Conservation (phyloP, 2,888 invertebrate species). For the Macrophya annulata region DNA sequence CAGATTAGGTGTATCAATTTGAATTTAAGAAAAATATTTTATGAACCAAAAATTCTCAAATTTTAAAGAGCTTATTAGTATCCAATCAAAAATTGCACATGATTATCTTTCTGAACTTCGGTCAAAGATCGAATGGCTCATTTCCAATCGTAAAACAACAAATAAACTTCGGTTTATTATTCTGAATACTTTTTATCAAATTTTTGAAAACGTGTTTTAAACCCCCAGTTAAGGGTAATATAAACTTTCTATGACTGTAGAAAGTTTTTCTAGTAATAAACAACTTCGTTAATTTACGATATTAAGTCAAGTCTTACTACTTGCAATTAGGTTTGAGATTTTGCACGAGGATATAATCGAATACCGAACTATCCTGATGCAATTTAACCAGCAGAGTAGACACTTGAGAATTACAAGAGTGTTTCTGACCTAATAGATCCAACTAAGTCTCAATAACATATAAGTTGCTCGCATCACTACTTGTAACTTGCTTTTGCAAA, state of each 20-base stretch:
- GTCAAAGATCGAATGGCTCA: neutral
- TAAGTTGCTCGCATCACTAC: neutral
- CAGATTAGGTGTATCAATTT: neutral
- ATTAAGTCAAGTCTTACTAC: neutral
- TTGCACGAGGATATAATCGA: neutral
- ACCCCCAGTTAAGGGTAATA: too few species aligned
- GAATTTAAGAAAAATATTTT: neutral
- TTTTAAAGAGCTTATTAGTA: neutral
- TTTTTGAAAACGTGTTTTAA: too few species aligned
- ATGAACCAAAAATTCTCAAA: neutral
- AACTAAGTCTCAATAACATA: too few species aligned
- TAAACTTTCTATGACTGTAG: neutral
- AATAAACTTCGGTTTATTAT: too few species aligned
- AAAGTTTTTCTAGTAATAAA: neutral
- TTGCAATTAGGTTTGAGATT: neutral
- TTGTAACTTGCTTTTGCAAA: neutral
- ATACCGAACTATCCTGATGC: too few species aligned
- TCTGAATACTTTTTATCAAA: too few species aligned
- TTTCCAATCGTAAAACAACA: too few species aligned
- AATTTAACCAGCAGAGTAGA: too few species aligned
- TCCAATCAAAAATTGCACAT: neutral
- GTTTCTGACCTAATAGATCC: too few species aligned
- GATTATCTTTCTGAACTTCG: neutral
- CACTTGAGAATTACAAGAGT: too few species aligned
- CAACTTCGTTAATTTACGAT: too few species aligned